Evolutionary conservation across 2,888 invertebrate species (phyloP), one percentile per base, ranked within the genome.

Genomic region (Rotaria magnacalcarata): DNA sequence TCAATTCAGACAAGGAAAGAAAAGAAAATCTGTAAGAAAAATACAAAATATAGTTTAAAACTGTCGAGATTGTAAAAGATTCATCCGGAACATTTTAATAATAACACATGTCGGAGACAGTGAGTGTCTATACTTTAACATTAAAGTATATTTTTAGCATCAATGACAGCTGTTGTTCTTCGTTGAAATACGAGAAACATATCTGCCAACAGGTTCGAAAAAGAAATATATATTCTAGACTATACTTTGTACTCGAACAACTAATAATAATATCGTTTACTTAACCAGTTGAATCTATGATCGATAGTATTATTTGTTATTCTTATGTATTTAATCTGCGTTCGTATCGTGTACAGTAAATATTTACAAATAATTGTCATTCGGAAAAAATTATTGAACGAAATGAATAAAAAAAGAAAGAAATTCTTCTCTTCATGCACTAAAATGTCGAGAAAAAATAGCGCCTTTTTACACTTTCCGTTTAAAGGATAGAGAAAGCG

Each of bases 281-380:
- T 27, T 67, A 67, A 16, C 67, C n/a, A 58, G 7, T 21, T 19
- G 24, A 56, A 56, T 56, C 5, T 8, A 52, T 52, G 24, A 56
- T 24, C 21, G 24, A 24, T 56, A 8, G 0, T 24, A 24, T 60
- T 67, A 67, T 67, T 67, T 34, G 67, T 16, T 16, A 16, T 67
- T 34, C 67, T 67, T 67, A 34, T 14, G 7, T 67, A 19, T 67
- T 67, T 67, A 67, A 67, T 67, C 67, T 67, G 34, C 67, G 67
- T 34, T 67, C 34, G 16, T 34, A 34, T 67, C 34, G 67, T 67
- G 16, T 34, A 67, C 16, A 67, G 34, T 67, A 7, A 67, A 67
- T 67, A 67, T 67, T 67, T 67, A 67, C 67, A 67, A 67, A 67
- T 67, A 67, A 67, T 67, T 67, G 67, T 67, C 27, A 67, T 67